Percentiles rank a stretch among this genome's conserved stretches.
phyloP scores from a whole-genome alignment of 2,888 invertebrate species.

The Pristionchus japonicus region DNA sequence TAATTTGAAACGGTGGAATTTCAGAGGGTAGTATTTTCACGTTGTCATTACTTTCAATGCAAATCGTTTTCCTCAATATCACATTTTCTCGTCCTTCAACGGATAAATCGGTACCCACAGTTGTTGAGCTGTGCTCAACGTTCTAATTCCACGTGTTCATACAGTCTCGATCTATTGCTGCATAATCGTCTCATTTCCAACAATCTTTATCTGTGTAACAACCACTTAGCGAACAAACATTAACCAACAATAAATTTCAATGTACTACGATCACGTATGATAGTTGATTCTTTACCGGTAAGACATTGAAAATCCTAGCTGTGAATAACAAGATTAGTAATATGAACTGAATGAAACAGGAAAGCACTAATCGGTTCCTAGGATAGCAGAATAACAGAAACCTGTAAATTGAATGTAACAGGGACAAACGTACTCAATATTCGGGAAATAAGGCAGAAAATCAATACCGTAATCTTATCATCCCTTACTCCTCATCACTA shows the following conservation, averaged over 20 bases:
- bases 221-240: background rate
- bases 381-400: too few relatives aligned
- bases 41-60: too few relatives aligned
- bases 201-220: background rate
- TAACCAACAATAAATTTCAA: background rate
- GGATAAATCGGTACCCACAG: too few relatives aligned
- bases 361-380: background rate
- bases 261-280: background rate
- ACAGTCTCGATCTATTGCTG: too few relatives aligned
- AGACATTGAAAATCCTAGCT: background rate
- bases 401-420: background rate
- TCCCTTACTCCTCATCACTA: constrained; percentile 32
- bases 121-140: too few relatives aligned
- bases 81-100: too few relatives aligned
- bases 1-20: too few relatives aligned
- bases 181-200: background rate
- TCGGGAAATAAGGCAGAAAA: background rate
- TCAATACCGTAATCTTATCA: background rate
- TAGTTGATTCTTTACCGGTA: background rate
- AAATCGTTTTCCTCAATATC: too few relatives aligned
- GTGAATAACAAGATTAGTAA: background rate
- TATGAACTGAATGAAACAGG: background rate
- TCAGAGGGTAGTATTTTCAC: too few relatives aligned
- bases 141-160: too few relatives aligned
- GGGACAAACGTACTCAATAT: background rate